A percentile compares a stretch with the other conserved stretches of the same genome.
Conservation (phyloP, 2,888 invertebrate species). For the Mythimna impura region DNA sequence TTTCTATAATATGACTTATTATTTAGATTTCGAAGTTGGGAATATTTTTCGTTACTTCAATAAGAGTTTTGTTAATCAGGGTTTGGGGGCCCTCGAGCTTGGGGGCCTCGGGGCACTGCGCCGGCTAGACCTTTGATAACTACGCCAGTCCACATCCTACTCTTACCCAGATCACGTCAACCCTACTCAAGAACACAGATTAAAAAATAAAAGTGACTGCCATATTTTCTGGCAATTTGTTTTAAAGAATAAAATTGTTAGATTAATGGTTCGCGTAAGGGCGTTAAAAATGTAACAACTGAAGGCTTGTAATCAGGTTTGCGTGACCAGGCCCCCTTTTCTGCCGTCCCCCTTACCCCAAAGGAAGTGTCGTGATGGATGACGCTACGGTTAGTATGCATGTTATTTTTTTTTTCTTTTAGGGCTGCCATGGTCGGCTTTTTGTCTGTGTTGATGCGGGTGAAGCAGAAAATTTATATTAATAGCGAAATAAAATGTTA, state of each 20-base stretch:
- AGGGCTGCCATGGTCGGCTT: conserved; percentile 32
- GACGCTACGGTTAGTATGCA: conserved; percentile 56
- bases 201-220: conserved; percentile 37
- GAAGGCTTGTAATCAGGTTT: conserved; percentile 71
- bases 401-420: conserved; percentile 37
- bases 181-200: conserved; percentile 49
- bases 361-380: conserved; percentile 72
- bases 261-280: conserved; percentile 60
- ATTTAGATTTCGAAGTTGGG: too few species aligned
- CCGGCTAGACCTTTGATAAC: too few species aligned
- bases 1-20: too few species aligned
- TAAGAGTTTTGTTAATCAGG: too few species aligned
- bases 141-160: too few species aligned
- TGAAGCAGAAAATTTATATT: conserved; percentile 2
- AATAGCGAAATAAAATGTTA: background rate
- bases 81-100: too few species aligned
- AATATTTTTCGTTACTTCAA: too few species aligned
- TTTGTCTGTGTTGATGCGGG: conserved; percentile 15
- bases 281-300: conserved; percentile 52
- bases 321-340: conserved; percentile 66
- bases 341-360: background rate
- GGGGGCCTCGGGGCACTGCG: too few species aligned
- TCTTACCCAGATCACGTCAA: conserved; percentile 34
- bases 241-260: conserved; percentile 56
- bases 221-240: conserved; percentile 55